These are phyloP conservation scores for Cyanoderma ruficeps DNA, from an alignment of 2,113 vertebrate genomes.

Conservation along the genomic window DNA sequence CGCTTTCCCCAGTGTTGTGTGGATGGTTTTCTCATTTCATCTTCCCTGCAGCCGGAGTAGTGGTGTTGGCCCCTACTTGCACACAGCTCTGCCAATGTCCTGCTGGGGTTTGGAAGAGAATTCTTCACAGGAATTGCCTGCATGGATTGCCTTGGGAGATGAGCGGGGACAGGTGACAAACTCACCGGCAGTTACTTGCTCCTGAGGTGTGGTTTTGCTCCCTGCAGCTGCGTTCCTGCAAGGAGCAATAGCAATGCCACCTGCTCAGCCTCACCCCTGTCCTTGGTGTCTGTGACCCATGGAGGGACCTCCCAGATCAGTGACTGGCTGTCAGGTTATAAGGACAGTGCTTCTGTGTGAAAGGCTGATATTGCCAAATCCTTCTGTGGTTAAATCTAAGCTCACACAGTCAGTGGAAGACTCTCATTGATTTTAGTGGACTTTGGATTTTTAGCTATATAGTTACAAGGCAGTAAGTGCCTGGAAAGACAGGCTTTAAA, in stretches of 20 bases:
- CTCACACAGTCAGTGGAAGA: not conserved
- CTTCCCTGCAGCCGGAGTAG: fast-evolving
- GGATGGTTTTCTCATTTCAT: not conserved
- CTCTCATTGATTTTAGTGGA: not conserved
- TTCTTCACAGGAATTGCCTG: not conserved
- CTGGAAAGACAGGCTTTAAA: not conserved
- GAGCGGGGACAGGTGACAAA: not conserved
- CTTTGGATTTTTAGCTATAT: not conserved
- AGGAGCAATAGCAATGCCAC: not conserved
- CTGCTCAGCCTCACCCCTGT: not conserved
- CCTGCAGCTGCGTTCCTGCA: not conserved
- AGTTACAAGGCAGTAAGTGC: not conserved
- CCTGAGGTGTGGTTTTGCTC: not conserved
- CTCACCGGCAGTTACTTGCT: not conserved
- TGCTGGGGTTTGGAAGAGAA: fast-evolving
- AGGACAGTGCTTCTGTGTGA: not conserved
- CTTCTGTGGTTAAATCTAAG: not conserved
- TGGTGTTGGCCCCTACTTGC: not conserved
- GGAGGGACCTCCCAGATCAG: not conserved
- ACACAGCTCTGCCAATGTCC: not conserved
- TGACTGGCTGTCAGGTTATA: not conserved
- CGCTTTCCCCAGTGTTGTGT: not conserved
- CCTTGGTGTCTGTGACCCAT: not conserved
- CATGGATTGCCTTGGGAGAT: not conserved
- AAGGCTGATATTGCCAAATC: not conserved